These are phyloP conservation scores for Rhea pennata DNA, from an alignment of 2,113 vertebrate species.

Conservation along the genomic window DNA sequence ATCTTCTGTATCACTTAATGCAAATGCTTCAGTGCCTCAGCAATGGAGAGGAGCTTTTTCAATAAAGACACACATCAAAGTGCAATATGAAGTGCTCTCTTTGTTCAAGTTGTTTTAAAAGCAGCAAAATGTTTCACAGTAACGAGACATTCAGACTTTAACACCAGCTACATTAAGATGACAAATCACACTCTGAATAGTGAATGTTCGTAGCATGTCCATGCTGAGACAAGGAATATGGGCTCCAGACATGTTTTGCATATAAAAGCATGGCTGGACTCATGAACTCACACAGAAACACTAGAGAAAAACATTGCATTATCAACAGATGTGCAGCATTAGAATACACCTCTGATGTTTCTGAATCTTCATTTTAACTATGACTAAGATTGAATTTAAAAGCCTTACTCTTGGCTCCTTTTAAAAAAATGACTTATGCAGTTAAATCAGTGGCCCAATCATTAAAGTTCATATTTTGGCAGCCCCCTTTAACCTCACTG, in stretches of 20 bases:
- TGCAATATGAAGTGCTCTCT: slow-evolving; percentile 41
- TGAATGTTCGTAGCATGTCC: slow-evolving; percentile 64
- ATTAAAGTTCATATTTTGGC: not conserved
- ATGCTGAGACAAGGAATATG: slow-evolving; percentile 46
- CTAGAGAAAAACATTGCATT: not conserved
- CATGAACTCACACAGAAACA: slow-evolving; percentile 60
- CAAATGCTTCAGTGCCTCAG: slow-evolving; percentile 71
- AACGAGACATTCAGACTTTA: slow-evolving; percentile 58
- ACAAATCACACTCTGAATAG: slow-evolving; percentile 73
- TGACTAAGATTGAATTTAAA: not conserved
- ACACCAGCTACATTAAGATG: slow-evolving; percentile 61
- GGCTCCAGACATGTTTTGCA: slow-evolving; percentile 66
- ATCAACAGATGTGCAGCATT: not conserved
- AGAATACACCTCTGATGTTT: not conserved
- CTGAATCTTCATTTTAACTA: not conserved
- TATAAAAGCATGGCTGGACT: slow-evolving; percentile 63
- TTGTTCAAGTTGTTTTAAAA: slow-evolving; percentile 61
- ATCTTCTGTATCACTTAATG: slow-evolving; percentile 73
- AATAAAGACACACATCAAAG: slow-evolving; percentile 72
- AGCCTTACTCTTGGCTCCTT: too few species aligned
- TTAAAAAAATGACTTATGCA: not conserved
- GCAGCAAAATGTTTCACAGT: slow-evolving; percentile 65
- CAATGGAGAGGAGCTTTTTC: slow-evolving; percentile 70
- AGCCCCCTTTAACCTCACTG: not conserved
- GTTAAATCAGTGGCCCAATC: not conserved